Percentiles rank a stretch among this genome's conserved stretches.
These are phyloP conservation scores for Girardinus metallicus DNA, from an alignment of 2,797 vertebrate species.

Conservation along the genomic window DNA sequence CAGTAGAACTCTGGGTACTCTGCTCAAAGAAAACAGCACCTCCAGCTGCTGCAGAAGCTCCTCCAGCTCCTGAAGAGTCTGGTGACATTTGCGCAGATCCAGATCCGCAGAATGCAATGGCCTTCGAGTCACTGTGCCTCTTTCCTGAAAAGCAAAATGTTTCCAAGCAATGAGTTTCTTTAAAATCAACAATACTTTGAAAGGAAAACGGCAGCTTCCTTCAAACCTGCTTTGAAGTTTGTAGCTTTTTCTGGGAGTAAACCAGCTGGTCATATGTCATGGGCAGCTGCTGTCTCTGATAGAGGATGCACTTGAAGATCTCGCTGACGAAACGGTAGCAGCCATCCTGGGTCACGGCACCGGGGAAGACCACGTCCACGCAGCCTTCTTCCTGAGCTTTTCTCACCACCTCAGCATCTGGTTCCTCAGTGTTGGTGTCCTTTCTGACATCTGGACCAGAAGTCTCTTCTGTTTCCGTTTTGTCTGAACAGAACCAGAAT, in stretches of 20 bases:
- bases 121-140: constrained; percentile 74
- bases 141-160: constrained; percentile 70
- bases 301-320: constrained; percentile 91
- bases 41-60: constrained; percentile 88
- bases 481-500: constrained; percentile 43
- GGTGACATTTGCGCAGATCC: constrained; percentile 83
- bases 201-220: not conserved
- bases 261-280: constrained; percentile 93
- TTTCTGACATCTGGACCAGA: constrained; percentile 31
- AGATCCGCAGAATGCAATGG: constrained; percentile 59
- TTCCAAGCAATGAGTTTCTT: constrained; percentile 1
- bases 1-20: constrained; percentile 90
- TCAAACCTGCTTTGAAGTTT: constrained; percentile 69
- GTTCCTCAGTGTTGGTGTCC: constrained; percentile 28
- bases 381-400: constrained; percentile 69
- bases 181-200: not conserved
- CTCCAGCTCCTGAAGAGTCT: constrained; percentile 87
- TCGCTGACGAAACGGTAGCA: constrained; percentile 92
- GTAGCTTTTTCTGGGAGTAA: constrained; percentile 81
- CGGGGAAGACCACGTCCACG: constrained; percentile 86
- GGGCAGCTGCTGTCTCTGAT: constrained; percentile 95
- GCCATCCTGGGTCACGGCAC: constrained; percentile 85
- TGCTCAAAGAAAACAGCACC: constrained; percentile 88
- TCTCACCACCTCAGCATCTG: constrained; percentile 65
- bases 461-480: constrained; percentile 11